A percentile compares a stretch with the other conserved stretches of the same genome.
Evolutionary conservation across 2,113 vertebrate species (phyloP).

Genomic region (Gasterosteus nipponicus): DNA sequence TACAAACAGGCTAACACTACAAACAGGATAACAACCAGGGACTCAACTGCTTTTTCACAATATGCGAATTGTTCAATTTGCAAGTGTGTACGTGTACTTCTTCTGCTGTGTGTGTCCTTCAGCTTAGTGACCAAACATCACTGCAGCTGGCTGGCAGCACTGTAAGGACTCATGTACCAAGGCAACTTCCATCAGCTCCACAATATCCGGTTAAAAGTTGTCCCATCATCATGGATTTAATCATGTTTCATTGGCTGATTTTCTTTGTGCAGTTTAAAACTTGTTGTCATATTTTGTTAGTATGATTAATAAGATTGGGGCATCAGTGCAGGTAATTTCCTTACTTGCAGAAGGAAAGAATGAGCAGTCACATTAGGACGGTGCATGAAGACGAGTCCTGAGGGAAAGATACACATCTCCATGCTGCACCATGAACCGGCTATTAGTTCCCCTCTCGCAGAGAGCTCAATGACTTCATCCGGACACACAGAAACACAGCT

Average conservation of each 20-base stretch:
- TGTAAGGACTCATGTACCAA: too few relatives aligned
- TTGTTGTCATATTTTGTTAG: neutral
- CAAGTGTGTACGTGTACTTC: constrained; percentile 54
- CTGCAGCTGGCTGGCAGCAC: neutral
- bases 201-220: too few relatives aligned
- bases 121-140: neutral
- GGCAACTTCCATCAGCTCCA: too few relatives aligned
- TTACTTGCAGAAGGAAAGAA: neutral
- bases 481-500: constrained; percentile 32
- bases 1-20: too few relatives aligned
- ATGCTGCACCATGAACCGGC: neutral
- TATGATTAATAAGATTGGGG: neutral
- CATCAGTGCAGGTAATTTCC: neutral
- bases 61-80: constrained; percentile 30
- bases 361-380: neutral
- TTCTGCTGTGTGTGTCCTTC: neutral
- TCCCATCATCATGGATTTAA: neutral
- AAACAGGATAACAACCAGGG: neutral
- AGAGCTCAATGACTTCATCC: constrained; percentile 47
- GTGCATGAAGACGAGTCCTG: neutral
- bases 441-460: constrained; percentile 4
- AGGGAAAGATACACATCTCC: constrained; percentile 1
- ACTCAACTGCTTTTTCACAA: neutral
- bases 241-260: neutral
- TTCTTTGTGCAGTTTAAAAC: neutral